Conservation (phyloP, 2,797 vertebrate genomes). For the Otus scops region DNA sequence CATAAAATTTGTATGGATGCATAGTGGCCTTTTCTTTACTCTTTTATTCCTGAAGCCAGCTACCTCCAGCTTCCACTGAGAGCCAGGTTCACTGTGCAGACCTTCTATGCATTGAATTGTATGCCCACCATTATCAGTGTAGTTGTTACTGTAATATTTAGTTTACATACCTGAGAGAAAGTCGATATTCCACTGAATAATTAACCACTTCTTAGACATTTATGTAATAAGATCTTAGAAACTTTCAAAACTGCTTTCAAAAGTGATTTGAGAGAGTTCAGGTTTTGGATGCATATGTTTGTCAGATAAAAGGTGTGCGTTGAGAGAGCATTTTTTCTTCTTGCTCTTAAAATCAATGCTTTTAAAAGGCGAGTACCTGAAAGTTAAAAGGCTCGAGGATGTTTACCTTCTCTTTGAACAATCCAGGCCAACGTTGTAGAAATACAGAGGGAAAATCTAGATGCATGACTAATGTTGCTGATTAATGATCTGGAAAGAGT, state of each 20-base stretch:
- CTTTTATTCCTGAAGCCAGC: neutral
- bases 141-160: neutral
- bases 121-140: neutral
- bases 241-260: neutral
- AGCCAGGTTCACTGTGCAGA: neutral
- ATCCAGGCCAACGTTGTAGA: neutral
- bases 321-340: neutral
- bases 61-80: neutral
- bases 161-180: neutral
- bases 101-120: neutral
- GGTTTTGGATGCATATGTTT: neutral
- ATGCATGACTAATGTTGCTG: neutral
- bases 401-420: neutral
- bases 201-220: neutral
- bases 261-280: neutral
- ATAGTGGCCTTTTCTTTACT: neutral
- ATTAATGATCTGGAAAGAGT: neutral
- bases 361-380: neutral
- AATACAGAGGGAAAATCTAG: neutral
- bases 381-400: neutral
- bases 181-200: neutral
- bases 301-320: neutral
- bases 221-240: neutral
- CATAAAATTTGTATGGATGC: neutral
- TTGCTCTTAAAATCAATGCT: neutral